Percentiles rank a stretch among this genome's conserved stretches.
These are phyloP conservation scores for Danaus chrysippus DNA, from an alignment of 2,888 invertebrate genomes.

Conservation along the genomic window DNA sequence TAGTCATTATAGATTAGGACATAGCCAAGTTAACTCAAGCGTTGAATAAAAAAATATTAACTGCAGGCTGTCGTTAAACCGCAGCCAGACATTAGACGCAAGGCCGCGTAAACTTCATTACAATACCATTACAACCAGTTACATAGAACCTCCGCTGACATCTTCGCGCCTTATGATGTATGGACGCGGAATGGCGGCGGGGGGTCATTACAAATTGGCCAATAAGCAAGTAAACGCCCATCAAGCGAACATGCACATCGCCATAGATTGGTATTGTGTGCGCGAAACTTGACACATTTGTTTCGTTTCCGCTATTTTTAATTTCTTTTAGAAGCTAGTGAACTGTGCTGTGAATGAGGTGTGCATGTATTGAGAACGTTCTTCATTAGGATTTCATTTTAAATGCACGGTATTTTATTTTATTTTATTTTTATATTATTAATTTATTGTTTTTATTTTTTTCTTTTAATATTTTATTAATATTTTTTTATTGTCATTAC, in stretches of 20 bases:
- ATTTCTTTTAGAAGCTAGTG: constrained; percentile 15
- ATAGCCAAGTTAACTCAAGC: constrained; percentile 14
- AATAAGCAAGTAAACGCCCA: constrained; percentile 52
- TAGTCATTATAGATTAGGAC: constrained; percentile 10
- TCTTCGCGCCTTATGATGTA: constrained; percentile 7
- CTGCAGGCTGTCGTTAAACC: constrained; percentile 22
- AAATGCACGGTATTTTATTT: not conserved
- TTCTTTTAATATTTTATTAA: not conserved
- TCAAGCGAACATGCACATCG: constrained; percentile 47
- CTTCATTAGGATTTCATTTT: too few relatives aligned
- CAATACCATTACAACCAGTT: constrained; percentile 10
- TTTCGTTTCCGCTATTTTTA: constrained; percentile 28
- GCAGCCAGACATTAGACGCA: constrained; percentile 12
- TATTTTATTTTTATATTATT: not conserved
- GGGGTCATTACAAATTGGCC: constrained; percentile 47
- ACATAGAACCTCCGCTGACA: constrained; percentile 8
- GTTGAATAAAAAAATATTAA: constrained; percentile 22
- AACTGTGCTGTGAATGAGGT: constrained; percentile 12
- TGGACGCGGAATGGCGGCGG: constrained; percentile 13
- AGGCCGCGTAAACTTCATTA: constrained; percentile 20
- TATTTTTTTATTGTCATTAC: not conserved
- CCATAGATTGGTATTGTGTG: constrained; percentile 58
- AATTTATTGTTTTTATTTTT: constrained; percentile 1
- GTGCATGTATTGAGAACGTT: not conserved
- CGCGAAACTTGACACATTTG: constrained; percentile 44